A percentile compares a stretch with the other conserved stretches of the same genome.
phyloP scores from a whole-genome alignment of 2,888 invertebrate species.

The Cerastis rubricosa region DNA sequence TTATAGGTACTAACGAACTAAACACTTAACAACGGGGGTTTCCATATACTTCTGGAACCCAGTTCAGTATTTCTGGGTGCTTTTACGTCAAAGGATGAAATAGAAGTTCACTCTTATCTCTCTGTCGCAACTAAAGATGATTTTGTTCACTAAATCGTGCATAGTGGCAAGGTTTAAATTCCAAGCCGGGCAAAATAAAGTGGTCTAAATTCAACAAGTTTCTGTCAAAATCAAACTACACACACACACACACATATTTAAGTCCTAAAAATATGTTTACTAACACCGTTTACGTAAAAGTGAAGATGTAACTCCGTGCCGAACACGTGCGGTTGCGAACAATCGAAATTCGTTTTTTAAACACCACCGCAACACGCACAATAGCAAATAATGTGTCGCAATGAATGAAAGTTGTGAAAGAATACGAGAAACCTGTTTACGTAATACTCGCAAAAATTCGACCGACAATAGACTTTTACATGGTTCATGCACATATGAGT shows the following conservation, averaged over 20 bases:
- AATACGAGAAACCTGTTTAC: constrained; percentile 73
- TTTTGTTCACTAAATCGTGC: neutral
- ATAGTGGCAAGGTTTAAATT: neutral
- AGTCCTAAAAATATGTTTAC: constrained; percentile 18
- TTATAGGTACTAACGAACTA: neutral
- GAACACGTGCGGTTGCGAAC: constrained; percentile 58
- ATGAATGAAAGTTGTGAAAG: constrained; percentile 80
- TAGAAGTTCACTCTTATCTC: neutral
- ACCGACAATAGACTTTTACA: constrained; percentile 67
- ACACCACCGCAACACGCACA: constrained; percentile 68
- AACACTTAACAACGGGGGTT: neutral
- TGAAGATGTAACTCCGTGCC: constrained; percentile 53
- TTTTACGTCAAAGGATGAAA: neutral
- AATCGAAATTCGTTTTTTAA: constrained; percentile 68
- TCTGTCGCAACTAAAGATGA: neutral
- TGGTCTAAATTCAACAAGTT: neutral
- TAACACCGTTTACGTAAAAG: constrained; percentile 39
- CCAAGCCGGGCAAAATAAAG: neutral
- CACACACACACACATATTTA: neutral
- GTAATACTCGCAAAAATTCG: constrained; percentile 70
- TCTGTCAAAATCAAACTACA: neutral
- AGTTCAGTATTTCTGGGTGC: neutral
- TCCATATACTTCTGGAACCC: neutral
- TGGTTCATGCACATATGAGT: constrained; percentile 69
- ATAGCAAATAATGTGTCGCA: constrained; percentile 73